These are phyloP conservation scores for Choloepus didactylus DNA, from an alignment of 2,797 vertebrate genomes.

Conservation along the genomic window DNA sequence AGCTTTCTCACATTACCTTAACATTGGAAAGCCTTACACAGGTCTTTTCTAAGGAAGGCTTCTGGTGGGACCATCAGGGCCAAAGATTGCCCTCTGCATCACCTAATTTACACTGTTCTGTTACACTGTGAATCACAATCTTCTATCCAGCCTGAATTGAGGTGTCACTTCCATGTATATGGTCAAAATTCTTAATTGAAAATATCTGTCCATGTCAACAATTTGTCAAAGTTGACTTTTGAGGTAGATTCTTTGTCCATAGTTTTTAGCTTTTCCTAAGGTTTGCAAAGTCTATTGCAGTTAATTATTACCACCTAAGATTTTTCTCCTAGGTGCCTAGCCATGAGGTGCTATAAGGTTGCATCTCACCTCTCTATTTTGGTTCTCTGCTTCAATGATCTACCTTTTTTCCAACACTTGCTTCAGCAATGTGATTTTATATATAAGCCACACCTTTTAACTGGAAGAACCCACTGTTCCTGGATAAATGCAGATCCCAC, in stretches of 20 bases:
- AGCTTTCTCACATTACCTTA: neutral
- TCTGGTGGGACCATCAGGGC: neutral
- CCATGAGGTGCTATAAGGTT: neutral
- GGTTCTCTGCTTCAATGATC: neutral
- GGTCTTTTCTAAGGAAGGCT: neutral
- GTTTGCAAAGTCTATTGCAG: neutral
- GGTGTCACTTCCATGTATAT: neutral
- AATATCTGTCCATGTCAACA: neutral
- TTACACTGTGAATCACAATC: neutral
- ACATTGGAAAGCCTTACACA: neutral
- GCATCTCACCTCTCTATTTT: neutral
- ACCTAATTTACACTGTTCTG: neutral
- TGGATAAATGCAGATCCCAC: neutral
- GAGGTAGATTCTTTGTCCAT: neutral
- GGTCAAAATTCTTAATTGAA: neutral
- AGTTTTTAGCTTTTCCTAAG: neutral
- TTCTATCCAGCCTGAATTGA: neutral
- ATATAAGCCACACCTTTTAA: neutral
- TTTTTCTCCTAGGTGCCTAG: neutral
- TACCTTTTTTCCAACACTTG: neutral
- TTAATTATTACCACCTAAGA: neutral
- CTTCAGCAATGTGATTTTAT: neutral
- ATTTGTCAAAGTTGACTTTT: neutral
- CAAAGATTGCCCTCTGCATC: neutral
- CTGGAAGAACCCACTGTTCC: neutral